phyloP scores from a whole-genome alignment of 2,113 vertebrate species.

The Atherinomorus stipes region DNA sequence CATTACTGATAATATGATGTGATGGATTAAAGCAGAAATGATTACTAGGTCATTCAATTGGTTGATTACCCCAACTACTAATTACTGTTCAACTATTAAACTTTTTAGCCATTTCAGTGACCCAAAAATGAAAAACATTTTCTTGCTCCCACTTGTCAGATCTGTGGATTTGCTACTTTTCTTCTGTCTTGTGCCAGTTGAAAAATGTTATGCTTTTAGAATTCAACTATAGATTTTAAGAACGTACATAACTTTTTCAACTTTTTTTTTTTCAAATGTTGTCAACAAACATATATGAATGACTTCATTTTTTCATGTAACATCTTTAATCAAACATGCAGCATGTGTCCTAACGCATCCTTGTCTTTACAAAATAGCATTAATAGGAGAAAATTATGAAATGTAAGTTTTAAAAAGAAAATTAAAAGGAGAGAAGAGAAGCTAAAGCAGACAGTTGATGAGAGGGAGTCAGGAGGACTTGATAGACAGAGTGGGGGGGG shows the following conservation, averaged over 20 bases:
- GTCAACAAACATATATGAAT: neutral
- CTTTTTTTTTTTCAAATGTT: neutral
- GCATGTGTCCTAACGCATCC: no score
- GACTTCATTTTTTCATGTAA: no score
- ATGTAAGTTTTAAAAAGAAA: slow-evolving; percentile 4
- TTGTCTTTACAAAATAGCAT: neutral
- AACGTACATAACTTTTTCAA: neutral
- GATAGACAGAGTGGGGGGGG: slow-evolving; percentile 35
- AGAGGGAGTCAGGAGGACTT: slow-evolving; percentile 27
- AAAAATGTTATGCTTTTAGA: neutral
- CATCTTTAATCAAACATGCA: no score
- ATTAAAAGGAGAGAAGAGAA: slow-evolving; percentile 11
- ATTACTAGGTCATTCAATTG: neutral
- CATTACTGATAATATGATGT: neutral
- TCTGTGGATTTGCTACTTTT: neutral
- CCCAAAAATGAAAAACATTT: neutral
- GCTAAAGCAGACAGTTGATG: slow-evolving; percentile 33
- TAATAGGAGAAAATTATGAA: slow-evolving; percentile 2
- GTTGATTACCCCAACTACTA: neutral
- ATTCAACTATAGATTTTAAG: neutral
- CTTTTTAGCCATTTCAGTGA: neutral
- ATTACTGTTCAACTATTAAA: neutral
- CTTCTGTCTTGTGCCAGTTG: neutral
- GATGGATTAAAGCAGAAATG: neutral
- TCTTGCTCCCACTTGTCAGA: no score